Conservation (phyloP, 1,140 invertebrate species). For the Antheraea mylitta region DNA sequence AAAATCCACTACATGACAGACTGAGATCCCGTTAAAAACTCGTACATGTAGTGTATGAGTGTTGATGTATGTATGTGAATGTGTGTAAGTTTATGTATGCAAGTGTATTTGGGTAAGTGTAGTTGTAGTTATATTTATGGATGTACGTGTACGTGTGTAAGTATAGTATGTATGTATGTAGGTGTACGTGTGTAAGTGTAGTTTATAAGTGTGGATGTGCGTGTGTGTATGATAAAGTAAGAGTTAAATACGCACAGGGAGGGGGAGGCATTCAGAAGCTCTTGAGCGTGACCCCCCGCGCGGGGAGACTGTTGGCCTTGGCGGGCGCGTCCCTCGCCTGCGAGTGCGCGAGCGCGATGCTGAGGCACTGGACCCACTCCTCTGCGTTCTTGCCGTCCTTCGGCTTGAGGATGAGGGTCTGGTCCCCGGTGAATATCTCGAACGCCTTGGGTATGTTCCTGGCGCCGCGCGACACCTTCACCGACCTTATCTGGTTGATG, state of each 20-base stretch:
- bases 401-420: slow-evolving; percentile 94
- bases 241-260: background rate
- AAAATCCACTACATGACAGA: too few species aligned
- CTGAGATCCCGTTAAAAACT: too few species aligned
- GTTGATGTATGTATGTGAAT: too few species aligned
- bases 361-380: slow-evolving; percentile 95
- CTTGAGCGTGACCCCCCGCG: slow-evolving; percentile 79
- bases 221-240: too few species aligned
- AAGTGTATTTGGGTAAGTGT: too few species aligned
- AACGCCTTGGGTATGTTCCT: slow-evolving; percentile 96
- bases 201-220: too few species aligned
- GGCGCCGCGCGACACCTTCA: slow-evolving; percentile 91
- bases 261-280: slow-evolving; percentile 45
- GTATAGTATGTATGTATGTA: too few species aligned
- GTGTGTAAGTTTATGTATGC: too few species aligned
- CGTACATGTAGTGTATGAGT: too few species aligned
- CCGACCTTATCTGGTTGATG: slow-evolving; percentile 94
- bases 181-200: too few species aligned
- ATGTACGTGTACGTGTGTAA: too few species aligned
- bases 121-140: too few species aligned
- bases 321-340: slow-evolving; percentile 83
- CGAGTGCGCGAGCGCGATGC: slow-evolving; percentile 92
- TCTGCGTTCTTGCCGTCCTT: slow-evolving; percentile 96
- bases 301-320: slow-evolving; percentile 84
- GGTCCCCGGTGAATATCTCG: slow-evolving; percentile 96